Base-by-base conservation (phyloP, 2,797 vertebrate genomes). In the Fringilla coelebs region DNA sequence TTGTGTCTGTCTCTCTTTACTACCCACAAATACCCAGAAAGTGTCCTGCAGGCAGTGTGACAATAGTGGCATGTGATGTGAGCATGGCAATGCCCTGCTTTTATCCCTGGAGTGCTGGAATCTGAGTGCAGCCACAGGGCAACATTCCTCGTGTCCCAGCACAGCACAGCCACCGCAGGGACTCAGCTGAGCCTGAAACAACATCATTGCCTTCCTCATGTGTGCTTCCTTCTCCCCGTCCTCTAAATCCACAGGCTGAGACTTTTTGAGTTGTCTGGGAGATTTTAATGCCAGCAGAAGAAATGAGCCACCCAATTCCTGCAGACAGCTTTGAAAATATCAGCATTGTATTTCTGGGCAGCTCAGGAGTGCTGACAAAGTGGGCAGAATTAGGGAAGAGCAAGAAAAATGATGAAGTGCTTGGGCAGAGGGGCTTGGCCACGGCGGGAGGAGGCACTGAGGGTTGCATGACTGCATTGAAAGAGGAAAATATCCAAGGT, bases 391-490 rank as follows among this genome's bases (percentile, higher is more conserved):
- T 51, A 62, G 36, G 32, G 57, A 60, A 71, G 17, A 72, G 17
- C 25, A 82, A 62, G 57, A 77, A 82, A 88, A 87, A 63, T 14
- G 0, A 25, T 34, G 14, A 63, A 66, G 24, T 26, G 5, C 28
- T 68, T 12, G 21, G 34, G 43, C n/a, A 68, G 34, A 65, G 21
- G 41, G 24, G 26, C 17, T 78, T 57, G 62, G 54, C 20, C 16
- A 6, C 0, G 0, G 19, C 4, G 8, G 38, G 55, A 66, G 14
- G 61, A 77, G 52, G 9, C 0, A 2, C 28, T 1, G 1, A 32
- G 25, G 6, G 15, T 17, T 49, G 28, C 7, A 13, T 2, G 43
- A 36, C 28, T 1, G 0, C 24, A 8, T 1, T 36, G 52, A 36
- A 49, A 48, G 49, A 70, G 66, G 17, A 20, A 65, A 81, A 91